Percentiles rank a stretch among this genome's conserved stretches.
Evolutionary conservation across 2,113 vertebrate genomes (phyloP).

Genomic region (Dromiciops gliroides): DNA sequence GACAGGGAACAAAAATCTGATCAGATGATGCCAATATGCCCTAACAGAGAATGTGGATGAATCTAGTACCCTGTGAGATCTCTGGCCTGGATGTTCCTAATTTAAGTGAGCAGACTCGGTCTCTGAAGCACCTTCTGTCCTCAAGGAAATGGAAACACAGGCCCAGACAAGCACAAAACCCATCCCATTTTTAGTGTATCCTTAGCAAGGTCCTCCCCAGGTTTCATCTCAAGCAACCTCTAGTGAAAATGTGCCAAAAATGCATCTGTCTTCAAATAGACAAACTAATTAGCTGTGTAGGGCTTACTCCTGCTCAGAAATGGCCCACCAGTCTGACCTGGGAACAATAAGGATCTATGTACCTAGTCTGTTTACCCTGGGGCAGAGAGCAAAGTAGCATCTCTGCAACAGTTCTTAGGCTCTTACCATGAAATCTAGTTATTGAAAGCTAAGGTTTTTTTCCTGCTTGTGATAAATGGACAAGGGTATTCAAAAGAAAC

Average conservation of each 20-base stretch:
- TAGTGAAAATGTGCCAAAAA: accelerated
- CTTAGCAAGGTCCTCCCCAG: background rate
- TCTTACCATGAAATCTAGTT: background rate
- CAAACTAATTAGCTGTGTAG: background rate
- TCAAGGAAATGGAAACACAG: background rate
- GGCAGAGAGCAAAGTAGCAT: background rate
- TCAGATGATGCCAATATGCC: background rate
- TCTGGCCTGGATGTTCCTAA: background rate
- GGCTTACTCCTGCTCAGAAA: background rate
- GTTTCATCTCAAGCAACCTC: background rate
- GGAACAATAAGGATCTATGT: background rate
- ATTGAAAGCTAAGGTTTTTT: background rate
- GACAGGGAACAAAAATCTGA: background rate
- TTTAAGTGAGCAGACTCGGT: background rate
- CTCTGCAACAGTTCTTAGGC: background rate
- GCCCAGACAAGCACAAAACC: too few relatives aligned
- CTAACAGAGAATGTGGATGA: background rate
- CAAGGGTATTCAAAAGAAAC: background rate
- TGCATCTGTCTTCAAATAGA: background rate
- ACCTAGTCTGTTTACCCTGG: background rate
- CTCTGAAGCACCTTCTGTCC: background rate
- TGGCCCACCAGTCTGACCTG: background rate
- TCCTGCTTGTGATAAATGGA: background rate
- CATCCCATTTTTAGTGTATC: background rate
- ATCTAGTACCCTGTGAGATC: background rate